phyloP scores from a whole-genome alignment of 2,888 invertebrate species.

The Epirrhoe tristata region DNA sequence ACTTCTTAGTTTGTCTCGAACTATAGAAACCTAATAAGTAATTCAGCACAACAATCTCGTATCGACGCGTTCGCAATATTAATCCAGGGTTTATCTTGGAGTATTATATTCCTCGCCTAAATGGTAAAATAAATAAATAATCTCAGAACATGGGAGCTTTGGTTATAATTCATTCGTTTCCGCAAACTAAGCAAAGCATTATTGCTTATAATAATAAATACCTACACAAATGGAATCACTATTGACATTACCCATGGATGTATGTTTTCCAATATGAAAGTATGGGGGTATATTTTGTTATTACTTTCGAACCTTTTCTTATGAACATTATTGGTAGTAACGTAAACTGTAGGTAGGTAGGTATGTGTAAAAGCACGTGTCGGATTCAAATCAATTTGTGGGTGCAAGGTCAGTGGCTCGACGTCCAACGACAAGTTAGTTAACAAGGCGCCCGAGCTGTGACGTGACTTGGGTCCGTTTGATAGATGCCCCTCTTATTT shows the following conservation, averaged over 20 bases:
- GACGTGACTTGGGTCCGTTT: constrained; percentile 53
- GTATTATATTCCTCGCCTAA: constrained; percentile 19
- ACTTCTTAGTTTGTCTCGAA: not conserved
- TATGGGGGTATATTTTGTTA: constrained; percentile 4
- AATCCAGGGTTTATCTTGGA: constrained; percentile 46
- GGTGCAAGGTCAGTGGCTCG: constrained; percentile 57
- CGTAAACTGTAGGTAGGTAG: too few species aligned
- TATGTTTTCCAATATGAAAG: not conserved
- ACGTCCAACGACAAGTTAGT: constrained; percentile 54
- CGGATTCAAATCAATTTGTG: constrained; percentile 45
- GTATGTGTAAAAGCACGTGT: constrained; percentile 29
- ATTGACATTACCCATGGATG: constrained; percentile 14
- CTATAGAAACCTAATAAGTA: constrained; percentile 2
- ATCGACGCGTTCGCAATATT: constrained; percentile 43
- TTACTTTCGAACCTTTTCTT: constrained; percentile 12
- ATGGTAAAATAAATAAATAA: constrained; percentile 29
- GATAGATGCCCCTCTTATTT: constrained; percentile 33
- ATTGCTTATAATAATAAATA: constrained; percentile 29
- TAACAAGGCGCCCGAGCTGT: constrained; percentile 50
- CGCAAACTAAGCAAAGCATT: constrained; percentile 28
- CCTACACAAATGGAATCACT: constrained; percentile 17
- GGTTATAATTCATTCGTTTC: constrained; percentile 36
- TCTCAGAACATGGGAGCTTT: constrained; percentile 15
- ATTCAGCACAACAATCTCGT: constrained; percentile 12
- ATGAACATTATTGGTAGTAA: constrained; percentile 3